Conservation (phyloP, 2,797 vertebrate genomes). For the Pantherophis alleghaniensis region DNA sequence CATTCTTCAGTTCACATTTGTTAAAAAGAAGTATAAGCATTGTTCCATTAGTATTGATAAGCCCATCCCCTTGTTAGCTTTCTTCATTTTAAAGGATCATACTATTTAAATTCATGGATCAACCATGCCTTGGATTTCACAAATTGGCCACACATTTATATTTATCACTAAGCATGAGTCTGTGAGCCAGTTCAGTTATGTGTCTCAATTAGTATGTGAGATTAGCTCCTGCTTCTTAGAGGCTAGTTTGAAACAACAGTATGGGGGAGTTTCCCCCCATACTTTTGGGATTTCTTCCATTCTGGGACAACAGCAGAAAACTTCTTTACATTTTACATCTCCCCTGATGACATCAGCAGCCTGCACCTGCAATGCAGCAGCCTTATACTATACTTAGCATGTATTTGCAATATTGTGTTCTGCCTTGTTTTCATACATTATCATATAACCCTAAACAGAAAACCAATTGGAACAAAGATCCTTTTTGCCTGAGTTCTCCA, state of each 20-base stretch:
- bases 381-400: not conserved
- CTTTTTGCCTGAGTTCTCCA: not conserved
- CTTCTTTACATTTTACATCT: not conserved
- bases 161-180: not conserved
- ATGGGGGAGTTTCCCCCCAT: too few species aligned
- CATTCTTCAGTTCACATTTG: not conserved
- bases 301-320: not conserved
- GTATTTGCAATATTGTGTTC: not conserved
- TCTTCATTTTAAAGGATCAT: not conserved
- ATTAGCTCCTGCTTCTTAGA: not conserved
- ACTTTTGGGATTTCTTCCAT: not conserved
- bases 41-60: not conserved
- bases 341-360: not conserved
- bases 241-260: not conserved
- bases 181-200: not conserved
- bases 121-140: not conserved
- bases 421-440: not conserved
- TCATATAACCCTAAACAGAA: not conserved
- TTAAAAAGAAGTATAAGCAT: not conserved
- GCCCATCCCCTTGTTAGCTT: not conserved
- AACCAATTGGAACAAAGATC: not conserved
- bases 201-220: not conserved
- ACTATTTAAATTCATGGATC: not conserved
- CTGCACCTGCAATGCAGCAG: not conserved
- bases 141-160: not conserved